Base-by-base conservation (phyloP, 2,888 invertebrate species). In the Thelaira solivaga region DNA sequence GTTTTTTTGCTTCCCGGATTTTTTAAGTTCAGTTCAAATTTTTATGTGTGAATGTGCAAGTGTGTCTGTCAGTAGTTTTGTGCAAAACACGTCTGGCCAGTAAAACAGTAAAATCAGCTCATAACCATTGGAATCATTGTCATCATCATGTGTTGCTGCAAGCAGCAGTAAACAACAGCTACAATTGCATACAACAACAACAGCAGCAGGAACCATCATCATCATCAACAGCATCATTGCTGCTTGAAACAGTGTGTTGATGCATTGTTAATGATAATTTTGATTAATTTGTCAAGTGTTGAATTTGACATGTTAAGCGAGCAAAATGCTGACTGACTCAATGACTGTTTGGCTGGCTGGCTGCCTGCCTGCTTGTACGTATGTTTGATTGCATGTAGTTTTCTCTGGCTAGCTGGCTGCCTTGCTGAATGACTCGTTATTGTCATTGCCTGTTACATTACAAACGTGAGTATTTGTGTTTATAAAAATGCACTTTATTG, bases 221-320 rank as follows among this genome's bases (percentile, higher is more conserved):
- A 55, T 34, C 51, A 47, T 45, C 67, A 49, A 31, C 62, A 55
- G 24, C 62, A 62, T 62, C 45, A 45, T 36, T 51, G 64, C 43
- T 34, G 51, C 72, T 55, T 72, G 72, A 75, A 72, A 75, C 74
- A 75, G 76, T 76, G 76, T 72, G 78, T 69, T 78, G 78, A 78
- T 78, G 78, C 78, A 78, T 78, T 78, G 78, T 78, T 78, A 78
- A 78, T 78, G 78, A 78, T 78, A 78, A 78, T 78, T 78, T 78
- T 78, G 78, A 78, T 78, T 78, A 78, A 78, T 78, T 78, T 78
- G 78, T 78, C 78, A 78, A 78, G 78, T 78, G 78, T 78, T 78
- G 78, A 78, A 78, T 78, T 78, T 78, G 78, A 78, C 78, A 78
- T 78, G 78, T 78, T 78, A 78, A 78, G 78, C 78, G 78, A 78